These are phyloP conservation scores for Cheiracanthium punctorium DNA, from an alignment of 2,888 invertebrate species.

Conservation along the genomic window DNA sequence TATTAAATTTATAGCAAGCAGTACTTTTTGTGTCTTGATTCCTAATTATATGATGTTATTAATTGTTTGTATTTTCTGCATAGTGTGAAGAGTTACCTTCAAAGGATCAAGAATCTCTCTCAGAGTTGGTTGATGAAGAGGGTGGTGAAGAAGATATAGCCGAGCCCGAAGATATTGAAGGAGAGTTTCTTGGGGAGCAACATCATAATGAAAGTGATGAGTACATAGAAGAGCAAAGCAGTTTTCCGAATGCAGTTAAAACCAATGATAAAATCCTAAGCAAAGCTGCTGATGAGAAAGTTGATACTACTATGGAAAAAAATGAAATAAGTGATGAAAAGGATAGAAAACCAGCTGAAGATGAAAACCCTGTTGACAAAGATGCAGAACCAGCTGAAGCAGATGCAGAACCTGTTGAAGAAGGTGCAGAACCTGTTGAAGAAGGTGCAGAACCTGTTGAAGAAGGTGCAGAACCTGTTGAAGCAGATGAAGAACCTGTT, in stretches of 20 bases:
- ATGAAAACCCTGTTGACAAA: constrained; percentile 70
- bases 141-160: constrained; percentile 59
- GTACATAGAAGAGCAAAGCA: no score
- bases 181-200: constrained; percentile 44
- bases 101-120: constrained; percentile 42
- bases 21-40: no score
- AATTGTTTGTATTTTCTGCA: no score
- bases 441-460: constrained; percentile 71
- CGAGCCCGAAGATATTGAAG: constrained; percentile 58
- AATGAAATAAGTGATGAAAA: constrained; percentile 71
- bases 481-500: background rate
- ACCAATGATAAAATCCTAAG: background rate
- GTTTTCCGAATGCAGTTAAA: background rate
- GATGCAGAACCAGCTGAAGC: constrained; percentile 67
- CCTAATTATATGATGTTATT: no score
- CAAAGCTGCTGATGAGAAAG: no score
- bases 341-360: constrained; percentile 71
- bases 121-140: constrained; percentile 62
- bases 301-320: no score
- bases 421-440: constrained; percentile 71
- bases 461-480: background rate
- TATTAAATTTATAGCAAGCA: no score
- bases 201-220: constrained; percentile 71
- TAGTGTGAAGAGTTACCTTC: constrained; percentile 30
- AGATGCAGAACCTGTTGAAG: constrained; percentile 71